Base-by-base conservation (phyloP, 1,140 invertebrate genomes). In the Ceratina australensis region DNA sequence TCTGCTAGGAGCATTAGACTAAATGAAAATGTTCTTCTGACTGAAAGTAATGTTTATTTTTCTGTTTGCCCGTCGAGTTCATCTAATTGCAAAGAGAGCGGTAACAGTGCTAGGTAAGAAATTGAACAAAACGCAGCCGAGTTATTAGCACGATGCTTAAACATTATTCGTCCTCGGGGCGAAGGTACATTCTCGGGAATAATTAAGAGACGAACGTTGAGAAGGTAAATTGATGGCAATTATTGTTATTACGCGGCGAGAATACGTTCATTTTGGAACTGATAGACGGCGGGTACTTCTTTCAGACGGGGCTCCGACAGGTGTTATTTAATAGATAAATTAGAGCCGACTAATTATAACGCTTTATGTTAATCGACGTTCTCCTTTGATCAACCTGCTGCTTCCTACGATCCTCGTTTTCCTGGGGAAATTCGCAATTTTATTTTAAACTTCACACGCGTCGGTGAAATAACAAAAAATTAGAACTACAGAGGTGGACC, bases 251-350 rank as follows among this genome's bases (percentile, higher is more conserved):
- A 74, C 16, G 33, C 18, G 33, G 42, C 49, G 50, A 22, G 72
- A 65, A 74, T 26, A 28, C 72, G 60, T 74, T 74, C 49, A 74
- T 74, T 42, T 74, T 74, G 56, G 49, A 64, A 61, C 16, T 47
- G 72, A 28, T 52, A 56, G 22, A 42, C 56, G 8, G 13, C 24
- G 42, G 8, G 49, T 54, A 64, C 61, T 74, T 74, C 50, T 56
- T 73, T 26, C 20, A 56, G 61, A 42, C 72, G 20, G 20, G 13
- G 10, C 26, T 73, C 28, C 28, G 61, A 73, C 50, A 74, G 61
- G 72, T 74, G 61, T 74, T 65, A 65, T 64, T 65, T 65, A 74
- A 74, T 65, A 56, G 72, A 74, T 74, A 49, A 65, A 74, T 74
- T 74, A 74, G 61, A 57, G 20, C 4, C 12, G 33, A 74, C 72